Evolutionary conservation across 1,140 invertebrate genomes (phyloP).

Genomic region (Chironomus tepperi): DNA sequence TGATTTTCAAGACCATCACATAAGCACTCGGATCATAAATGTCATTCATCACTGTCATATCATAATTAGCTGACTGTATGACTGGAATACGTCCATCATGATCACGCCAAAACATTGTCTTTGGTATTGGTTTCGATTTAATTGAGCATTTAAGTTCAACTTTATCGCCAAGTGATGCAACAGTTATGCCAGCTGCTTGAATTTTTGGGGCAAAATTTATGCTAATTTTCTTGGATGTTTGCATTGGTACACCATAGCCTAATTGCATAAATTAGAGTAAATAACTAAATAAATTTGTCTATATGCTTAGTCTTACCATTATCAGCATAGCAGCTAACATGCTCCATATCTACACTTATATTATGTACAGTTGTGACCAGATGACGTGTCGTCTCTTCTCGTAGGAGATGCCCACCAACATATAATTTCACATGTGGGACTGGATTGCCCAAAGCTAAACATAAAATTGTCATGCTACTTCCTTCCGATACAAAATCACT

Average conservation of each 20-base stretch:
- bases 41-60: conserved; percentile 44
- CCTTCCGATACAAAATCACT: conserved; percentile 72
- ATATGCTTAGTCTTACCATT: conserved; percentile 46
- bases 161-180: conserved; percentile 59
- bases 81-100: conserved; percentile 57
- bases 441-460: conserved; percentile 70
- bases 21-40: conserved; percentile 47
- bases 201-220: conserved; percentile 69
- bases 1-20: conserved; percentile 62
- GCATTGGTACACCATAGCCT: conserved; percentile 66
- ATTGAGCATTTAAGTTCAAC: conserved; percentile 65
- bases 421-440: conserved; percentile 73
- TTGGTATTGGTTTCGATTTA: conserved; percentile 64
- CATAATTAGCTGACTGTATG: conserved; percentile 64
- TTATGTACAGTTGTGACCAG: conserved; percentile 74
- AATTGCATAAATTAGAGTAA: background rate
- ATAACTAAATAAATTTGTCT: background rate
- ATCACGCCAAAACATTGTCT: conserved; percentile 69
- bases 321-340: conserved; percentile 75
- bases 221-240: conserved; percentile 61
- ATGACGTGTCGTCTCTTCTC: conserved; percentile 65
- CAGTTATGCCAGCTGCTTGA: conserved; percentile 61
- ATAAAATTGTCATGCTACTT: conserved; percentile 71
- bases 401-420: conserved; percentile 53
- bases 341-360: conserved; percentile 70